Evolutionary conservation across 2,888 invertebrate genomes (phyloP), one percentile per base, ranked within the genome.

Genomic region (Ornithoptera priamus): DNA sequence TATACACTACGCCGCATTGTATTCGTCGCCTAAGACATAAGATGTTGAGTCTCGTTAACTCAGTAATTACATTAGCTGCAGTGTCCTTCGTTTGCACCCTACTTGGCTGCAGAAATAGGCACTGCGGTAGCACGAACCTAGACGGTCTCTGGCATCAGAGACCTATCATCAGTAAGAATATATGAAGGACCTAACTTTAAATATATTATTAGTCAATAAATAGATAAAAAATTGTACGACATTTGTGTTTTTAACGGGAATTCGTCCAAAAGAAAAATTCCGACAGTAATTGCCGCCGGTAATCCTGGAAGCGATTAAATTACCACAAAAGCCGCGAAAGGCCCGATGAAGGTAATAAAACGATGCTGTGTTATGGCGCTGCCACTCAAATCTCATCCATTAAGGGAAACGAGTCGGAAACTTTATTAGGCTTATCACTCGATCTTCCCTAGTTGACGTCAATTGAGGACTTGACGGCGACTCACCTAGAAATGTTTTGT

Each of bases 231-330:
- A 46, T 46, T 46, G 46, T 4, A 10, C 2, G 46, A 46, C 3
- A 4, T 15, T 46, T 46, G 46, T 15, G 3, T 12, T 12, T 15
- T 46, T 46, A 46, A 46, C 1, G 46, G 2, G 46, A 62, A 56
- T 50, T 53, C 20, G 64, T n/a, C 53, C n/a, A 57, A 65, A 58
- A 58, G 50, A 69, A 66, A 62, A 69, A 65, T 20, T 39, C 60
- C 58, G 58, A 30, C 30, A 63, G 56, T 67, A 67, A 63, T 67
- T 59, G 60, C 20, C 53, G 22, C 53, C 42, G 56, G 53, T 30
- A 67, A 80, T 82, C 80, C 78, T 74, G 81, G 79, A 82, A 84
- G 76, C 85, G 82, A 87, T 90, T 86, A 88, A 87, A 88, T 90
- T 86, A 86, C 85, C 85, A 82, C 85, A 85, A 85, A 87, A 81